Evolutionary conservation across 1,140 invertebrate genomes (phyloP).

Genomic region (Hestina assimilis): DNA sequence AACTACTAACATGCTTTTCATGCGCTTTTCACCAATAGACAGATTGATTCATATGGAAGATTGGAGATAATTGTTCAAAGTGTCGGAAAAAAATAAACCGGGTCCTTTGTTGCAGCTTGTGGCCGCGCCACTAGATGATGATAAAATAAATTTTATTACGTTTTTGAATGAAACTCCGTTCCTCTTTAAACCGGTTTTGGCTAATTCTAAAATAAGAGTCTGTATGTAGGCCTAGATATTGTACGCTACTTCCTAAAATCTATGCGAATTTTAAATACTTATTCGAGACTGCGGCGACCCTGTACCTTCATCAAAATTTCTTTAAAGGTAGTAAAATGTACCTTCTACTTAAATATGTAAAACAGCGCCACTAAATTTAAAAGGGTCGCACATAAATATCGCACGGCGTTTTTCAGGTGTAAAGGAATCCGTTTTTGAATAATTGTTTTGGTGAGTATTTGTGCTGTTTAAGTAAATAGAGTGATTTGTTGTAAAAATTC

Average conservation of each 20-base stretch:
- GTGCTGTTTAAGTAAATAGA: neutral
- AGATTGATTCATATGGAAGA: no score
- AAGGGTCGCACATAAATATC: slow-evolving; percentile 14
- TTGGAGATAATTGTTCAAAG: no score
- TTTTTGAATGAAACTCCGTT: no score
- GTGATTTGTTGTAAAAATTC: neutral
- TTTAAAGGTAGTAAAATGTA: slow-evolving; percentile 11
- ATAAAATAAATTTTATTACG: no score
- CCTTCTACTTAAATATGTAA: slow-evolving; percentile 6
- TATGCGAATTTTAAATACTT: neutral
- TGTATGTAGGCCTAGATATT: neutral
- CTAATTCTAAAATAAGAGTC: no score
- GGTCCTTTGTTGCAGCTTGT: no score
- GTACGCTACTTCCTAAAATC: neutral
- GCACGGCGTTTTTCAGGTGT: slow-evolving; percentile 1
- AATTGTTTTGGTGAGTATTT: neutral
- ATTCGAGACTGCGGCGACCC: neutral
- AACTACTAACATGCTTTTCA: no score
- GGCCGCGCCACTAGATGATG: no score
- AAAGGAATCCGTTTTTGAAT: neutral
- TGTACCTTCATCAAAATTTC: neutral
- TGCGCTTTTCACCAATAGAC: no score
- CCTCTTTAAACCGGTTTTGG: no score
- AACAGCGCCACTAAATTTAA: slow-evolving; percentile 10
- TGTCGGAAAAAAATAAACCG: no score